Base-by-base conservation (phyloP, 2,888 invertebrate genomes). In the Tiliacea aurago region DNA sequence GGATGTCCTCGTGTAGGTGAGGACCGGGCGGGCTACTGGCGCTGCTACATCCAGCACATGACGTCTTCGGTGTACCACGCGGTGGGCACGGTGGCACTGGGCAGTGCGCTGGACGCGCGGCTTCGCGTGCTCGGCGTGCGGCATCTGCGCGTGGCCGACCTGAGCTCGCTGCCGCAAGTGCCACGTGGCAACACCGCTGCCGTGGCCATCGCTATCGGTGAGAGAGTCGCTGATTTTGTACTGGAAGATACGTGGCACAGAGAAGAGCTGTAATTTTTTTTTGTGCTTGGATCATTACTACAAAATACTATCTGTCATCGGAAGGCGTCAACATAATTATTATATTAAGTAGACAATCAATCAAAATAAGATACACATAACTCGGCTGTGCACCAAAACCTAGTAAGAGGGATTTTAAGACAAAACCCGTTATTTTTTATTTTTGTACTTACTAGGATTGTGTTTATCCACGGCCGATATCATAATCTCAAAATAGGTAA, bases 41-140 rank as follows among this genome's bases (percentile, higher is more conserved):
- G 76, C n/a, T 94, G 95, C 81, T 94, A 93, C 86, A 86, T 75
- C 65, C 89, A 91, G 18, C 92, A 93, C 80, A 86, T 94, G 92
- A 93, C 94, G 72, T 86, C 84, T 61, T 80, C 92, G 33, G 91
- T 88, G 70, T 91, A 85, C 83, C 94, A 94, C 83, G 87, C 94
- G 49, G 89, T 85, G 73, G 94, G 95, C 62, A 91, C 94, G 69
- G 86, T 89, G 55, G 86, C 90, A 61, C 75, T 94, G 70, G 92
- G 91, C 4, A 33, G 68, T n/a, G 94, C 92, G 80, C 65, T 94
- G 77, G 94, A 93, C 81, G 83, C 59, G 56, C 76, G 81, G 33
- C 84, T 94, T 73, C 88, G 91, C 15, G 94, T 95, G 85, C 86
- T 67, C 23, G 90, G 92, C 18, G 86, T 92, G 74, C 67, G 70